Evolutionary conservation across 1,140 invertebrate genomes (phyloP).

Genomic region (Drosophila setifemur): DNA sequence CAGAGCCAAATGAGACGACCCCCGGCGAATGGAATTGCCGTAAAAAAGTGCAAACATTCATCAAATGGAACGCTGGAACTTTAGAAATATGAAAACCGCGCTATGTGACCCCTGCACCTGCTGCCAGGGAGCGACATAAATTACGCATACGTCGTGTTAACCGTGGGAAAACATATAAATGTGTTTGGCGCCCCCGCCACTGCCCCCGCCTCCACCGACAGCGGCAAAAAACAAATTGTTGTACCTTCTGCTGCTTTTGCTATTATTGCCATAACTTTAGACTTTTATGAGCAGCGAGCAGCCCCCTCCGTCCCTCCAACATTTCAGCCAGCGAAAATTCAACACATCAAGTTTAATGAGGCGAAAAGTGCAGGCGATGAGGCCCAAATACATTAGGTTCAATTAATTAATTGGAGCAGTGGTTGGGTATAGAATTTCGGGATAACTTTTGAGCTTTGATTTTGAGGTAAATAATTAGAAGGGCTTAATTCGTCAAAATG

Average conservation of each 20-base stretch:
- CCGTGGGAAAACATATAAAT: slow-evolving; percentile 58
- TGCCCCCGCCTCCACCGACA: neutral
- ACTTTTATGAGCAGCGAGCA: slow-evolving; percentile 52
- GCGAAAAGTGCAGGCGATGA: slow-evolving; percentile 19
- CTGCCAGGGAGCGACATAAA: slow-evolving; percentile 49
- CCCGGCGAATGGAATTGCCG: neutral
- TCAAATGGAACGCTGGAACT: slow-evolving; percentile 58
- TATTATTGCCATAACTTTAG: slow-evolving; percentile 62
- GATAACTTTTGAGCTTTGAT: neutral
- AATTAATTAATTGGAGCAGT: slow-evolving; percentile 27
- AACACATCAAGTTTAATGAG: slow-evolving; percentile 42
- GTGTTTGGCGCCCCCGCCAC: slow-evolving; percentile 9
- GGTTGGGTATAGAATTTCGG: neutral
- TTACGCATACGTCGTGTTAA: slow-evolving; percentile 67
- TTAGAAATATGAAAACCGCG: slow-evolving; percentile 64
- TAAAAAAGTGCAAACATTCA: slow-evolving; percentile 35
- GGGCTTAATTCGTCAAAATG: too few species aligned
- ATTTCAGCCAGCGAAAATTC: slow-evolving; percentile 1
- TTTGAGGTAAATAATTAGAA: slow-evolving; percentile 8
- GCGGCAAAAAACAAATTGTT: slow-evolving; percentile 32
- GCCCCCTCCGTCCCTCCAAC: neutral
- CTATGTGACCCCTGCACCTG: slow-evolving; percentile 58
- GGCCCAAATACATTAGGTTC: neutral
- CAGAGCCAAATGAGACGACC: slow-evolving; percentile 2
- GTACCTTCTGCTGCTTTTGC: slow-evolving; percentile 24